Percentiles rank a stretch among this genome's conserved stretches.
Conservation (phyloP, 2,888 invertebrate genomes). For the Caenorhabditis sp. region DNA sequence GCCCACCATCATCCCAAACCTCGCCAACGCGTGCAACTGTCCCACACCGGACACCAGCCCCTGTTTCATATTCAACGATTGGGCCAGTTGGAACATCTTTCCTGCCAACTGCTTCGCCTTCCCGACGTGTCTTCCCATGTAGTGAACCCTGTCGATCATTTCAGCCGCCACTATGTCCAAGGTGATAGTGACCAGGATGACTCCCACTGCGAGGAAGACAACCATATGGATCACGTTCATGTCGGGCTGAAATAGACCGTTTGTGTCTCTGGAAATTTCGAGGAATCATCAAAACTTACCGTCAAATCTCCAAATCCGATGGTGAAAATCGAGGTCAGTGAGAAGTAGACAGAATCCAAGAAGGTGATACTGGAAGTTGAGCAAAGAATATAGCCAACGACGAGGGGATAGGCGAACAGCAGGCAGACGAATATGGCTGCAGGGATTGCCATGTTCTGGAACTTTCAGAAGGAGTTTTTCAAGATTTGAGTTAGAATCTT, state of each 20-base stretch:
- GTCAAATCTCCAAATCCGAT: constrained; percentile 76
- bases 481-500: too few species aligned
- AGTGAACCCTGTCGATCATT: constrained; percentile 73
- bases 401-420: constrained; percentile 69
- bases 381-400: constrained; percentile 68
- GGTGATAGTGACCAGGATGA: constrained; percentile 75
- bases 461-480: too few species aligned
- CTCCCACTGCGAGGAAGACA: constrained; percentile 70
- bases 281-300: constrained; percentile 33
- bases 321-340: constrained; percentile 74
- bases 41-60: constrained; percentile 73
- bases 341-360: constrained; percentile 74
- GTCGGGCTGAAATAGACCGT: constrained; percentile 69
- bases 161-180: constrained; percentile 76
- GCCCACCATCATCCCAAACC: constrained; percentile 66
- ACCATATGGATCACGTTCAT: constrained; percentile 73
- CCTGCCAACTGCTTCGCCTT: constrained; percentile 74
- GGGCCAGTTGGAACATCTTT: constrained; percentile 75
- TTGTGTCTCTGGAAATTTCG: neutral
- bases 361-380: constrained; percentile 63
- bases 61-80: constrained; percentile 71
- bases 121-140: constrained; percentile 76
- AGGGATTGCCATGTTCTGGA: constrained; percentile 71
- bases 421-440: constrained; percentile 71
- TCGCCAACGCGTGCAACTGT: constrained; percentile 73